Base-by-base conservation (phyloP, 2,113 vertebrate genomes). In the Rhagologus leucostigma region DNA sequence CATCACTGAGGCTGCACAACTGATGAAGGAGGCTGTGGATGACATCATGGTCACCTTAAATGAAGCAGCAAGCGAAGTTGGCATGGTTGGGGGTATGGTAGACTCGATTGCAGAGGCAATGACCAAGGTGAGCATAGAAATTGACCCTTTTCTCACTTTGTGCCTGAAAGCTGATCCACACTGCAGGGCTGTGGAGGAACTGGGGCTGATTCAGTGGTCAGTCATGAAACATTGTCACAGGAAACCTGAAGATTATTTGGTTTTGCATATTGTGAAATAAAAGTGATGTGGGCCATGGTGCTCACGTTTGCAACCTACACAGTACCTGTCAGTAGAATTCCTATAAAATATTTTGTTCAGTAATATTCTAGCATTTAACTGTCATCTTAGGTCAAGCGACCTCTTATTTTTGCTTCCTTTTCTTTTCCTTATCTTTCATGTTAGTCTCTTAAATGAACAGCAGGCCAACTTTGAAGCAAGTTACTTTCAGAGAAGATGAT, bases 1-100 rank as follows among this genome's bases (percentile, higher is more conserved):
- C 70, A 99, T 99, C 88, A 98, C 99, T 1, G 99, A 99, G 94
- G 99, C 99, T 0, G 98, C 99, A 12, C 99, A 99, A 92, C 98
- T 99, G 91, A 99, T 99, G 99, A 99, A 99, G 94, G 99, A 99
- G 95, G 99, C 99, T 0, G 99, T 99, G 56, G 99, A 99, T 13
- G 99, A 99, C 97, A 99, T 99, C 86, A 99, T 99, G 99, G 99
- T 99, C 96, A 99, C 99, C 1, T 93, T 99, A 94, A 99, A 99
- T 3, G 99, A 99, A 96, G 99, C 99, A 1, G 99, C 99, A 62
- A 99, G 99, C 12, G 99, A 99, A 95, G 99, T 99, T 10, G 99
- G 99, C 46, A 98, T 99, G 98, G 99, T 99, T 39, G 99, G 99
- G 24, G 99, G 99, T 41, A 99, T 99, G 99, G 99, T 99, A 55